Evolutionary conservation across 2,113 vertebrate genomes (phyloP), one percentile per base, ranked within the genome.

Genomic region (Hippocampus comes): DNA sequence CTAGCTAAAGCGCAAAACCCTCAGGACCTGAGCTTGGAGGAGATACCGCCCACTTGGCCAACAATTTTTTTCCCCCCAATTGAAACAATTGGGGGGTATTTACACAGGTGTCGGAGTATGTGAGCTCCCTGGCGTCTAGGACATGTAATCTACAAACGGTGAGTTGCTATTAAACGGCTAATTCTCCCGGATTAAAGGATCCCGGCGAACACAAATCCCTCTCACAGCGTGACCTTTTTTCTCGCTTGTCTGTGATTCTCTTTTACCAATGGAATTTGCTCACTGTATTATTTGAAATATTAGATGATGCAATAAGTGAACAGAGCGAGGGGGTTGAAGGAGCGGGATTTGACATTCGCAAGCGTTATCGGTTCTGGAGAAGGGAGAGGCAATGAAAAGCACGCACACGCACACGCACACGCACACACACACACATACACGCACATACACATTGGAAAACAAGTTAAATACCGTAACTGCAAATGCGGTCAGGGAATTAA

Each of bases 151-250:
- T 87, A 77, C 79, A 86, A 83, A 82, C 72, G 76, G 75, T 27
- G 76, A 78, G 70, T 75, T 42, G 56, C 80, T 83, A 79, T 86
- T 84, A 84, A 78, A 82, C 21, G 61, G 78, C 77, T 84, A 84
- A 86, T 88, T 86, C 78, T 71, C 49, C 34, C 10, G 80, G 84
- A 88, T 86, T 88, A 88, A 88, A 77, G 84, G 84, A 83, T 85
- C 72, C 74, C 46, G 43, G 65, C 11, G 27, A 83, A 83, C 77
- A 83, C 74, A 76, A 81, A 73, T 77, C 75, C 72, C 67, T 75
- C 43, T 75, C 65, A 27, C 70, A 30, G 71, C 57, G 11, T 17
- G n/a, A 65, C 21, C 27, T 11, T 2, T 43, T 56, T 20, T 20
- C 34, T 41, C 61, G 38, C 41, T 43, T 42, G 25, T 46, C 41